Evolutionary conservation across 2,113 vertebrate genomes (phyloP), one percentile per base, ranked within the genome.

Genomic region (Dipodomys spectabilis): DNA sequence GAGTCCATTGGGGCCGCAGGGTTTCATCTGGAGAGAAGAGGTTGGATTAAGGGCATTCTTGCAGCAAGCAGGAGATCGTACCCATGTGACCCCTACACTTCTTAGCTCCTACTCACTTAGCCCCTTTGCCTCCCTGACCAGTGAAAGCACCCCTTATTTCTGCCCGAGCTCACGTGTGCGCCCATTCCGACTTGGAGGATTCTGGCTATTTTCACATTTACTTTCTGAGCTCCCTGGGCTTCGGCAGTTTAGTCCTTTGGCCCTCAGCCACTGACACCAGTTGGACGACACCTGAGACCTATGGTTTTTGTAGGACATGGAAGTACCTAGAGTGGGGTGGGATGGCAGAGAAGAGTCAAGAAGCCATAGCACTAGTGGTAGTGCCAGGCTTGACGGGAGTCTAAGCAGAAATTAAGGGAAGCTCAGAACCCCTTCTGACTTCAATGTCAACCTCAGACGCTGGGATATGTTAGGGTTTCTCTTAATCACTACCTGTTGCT

Each of bases 21-120:
- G 68, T 93, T 78, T 91, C 94, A 92, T 82, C 95, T 97, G 74
- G 32, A 92, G 45, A 84, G 86, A 68, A 90, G 78, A 74, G 35
- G 16, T 10, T 72, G 75, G 25, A 60, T 73, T 57, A 78, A n/a
- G 80, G 86, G 30, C 19, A 95, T 84, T 92, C 86, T 79, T 68
- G 85, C 27, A 81, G 39, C 20, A 75, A 53, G 27, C 62, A n/a
- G 73, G n/a, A 82, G 74, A 85, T 75, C 39, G 69, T 85, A 53
- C 28, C 64, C 71, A 18, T 0, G 8, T 18, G 32, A 45, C 62
- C 62, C 65, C 25, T n/a, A 11, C 53, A 44, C 28, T 73, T 69
- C 71, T 18, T 45, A 57, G 67, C 83, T 88, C 28, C 72, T 69
- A 39, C 49, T 20, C 71, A 74, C 13, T 88, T 16, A 72, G 82